These are phyloP conservation scores for Corbicula japonica DNA, from an alignment of 2,888 invertebrate species.

Conservation along the genomic window DNA sequence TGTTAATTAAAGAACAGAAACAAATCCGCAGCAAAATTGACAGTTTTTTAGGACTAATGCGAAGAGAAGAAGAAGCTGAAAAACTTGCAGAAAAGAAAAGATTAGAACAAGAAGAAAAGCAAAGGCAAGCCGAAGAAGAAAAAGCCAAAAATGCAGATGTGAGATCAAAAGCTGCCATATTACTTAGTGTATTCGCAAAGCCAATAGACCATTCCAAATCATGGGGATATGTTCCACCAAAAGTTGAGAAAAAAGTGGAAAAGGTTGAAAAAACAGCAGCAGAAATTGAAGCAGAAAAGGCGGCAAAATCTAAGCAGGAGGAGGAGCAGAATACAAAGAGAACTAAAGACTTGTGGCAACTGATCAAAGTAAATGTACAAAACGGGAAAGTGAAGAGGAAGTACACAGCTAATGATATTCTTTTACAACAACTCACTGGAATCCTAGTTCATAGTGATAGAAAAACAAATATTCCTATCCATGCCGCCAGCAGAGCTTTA, in stretches of 20 bases:
- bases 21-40: constrained; percentile 64
- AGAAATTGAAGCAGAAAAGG: constrained; percentile 40
- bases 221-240: constrained; percentile 50
- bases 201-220: constrained; percentile 51
- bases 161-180: constrained; percentile 57
- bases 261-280: constrained; percentile 32
- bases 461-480: constrained; percentile 73
- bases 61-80: constrained; percentile 40
- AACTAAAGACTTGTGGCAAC: constrained; percentile 74
- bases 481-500: constrained; percentile 80
- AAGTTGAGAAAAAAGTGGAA: constrained; percentile 20
- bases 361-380: constrained; percentile 71
- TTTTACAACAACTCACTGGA: constrained; percentile 79
- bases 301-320: constrained; percentile 36
- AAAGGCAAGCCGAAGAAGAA: constrained; percentile 39
- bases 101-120: constrained; percentile 29
- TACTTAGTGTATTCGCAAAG: constrained; percentile 68
- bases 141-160: constrained; percentile 35
- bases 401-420: constrained; percentile 77
- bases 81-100: too few relatives aligned
- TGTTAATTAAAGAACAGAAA: constrained; percentile 55
- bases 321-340: constrained; percentile 39
- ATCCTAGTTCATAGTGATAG: constrained; percentile 70
- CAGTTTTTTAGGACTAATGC: constrained; percentile 56
- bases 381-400: constrained; percentile 67